Evolutionary conservation across 2,113 vertebrate genomes (phyloP), one percentile per base, ranked within the genome.

Genomic region (Carettochelys insculpta): DNA sequence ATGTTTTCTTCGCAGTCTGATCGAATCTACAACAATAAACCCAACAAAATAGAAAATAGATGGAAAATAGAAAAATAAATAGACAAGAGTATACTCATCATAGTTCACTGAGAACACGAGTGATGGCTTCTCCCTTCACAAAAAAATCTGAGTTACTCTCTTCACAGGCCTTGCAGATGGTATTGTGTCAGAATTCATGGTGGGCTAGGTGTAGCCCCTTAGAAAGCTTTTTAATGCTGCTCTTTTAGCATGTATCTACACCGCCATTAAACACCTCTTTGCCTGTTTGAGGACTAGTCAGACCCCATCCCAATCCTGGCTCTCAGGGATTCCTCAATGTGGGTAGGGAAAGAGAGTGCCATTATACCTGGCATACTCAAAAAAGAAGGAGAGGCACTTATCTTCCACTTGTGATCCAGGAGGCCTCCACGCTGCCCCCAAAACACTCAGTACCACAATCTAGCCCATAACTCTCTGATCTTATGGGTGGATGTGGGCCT

Each of bases 1-100:
- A 96, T 91, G 4, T 88, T 93, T 14, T 81, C 92, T 58, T 98
- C 98, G 77, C 98, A 98, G 78, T 99, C 99, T 34, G 99, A 99
- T 85, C 97, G 98, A 82, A 99, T 99, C 99, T 99, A 80, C 31
- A 97, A 24, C 47, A 89, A 56, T 52, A 79, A 8, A 75, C 13
- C n/a, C n/a, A n/a, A n/a, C n/a, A n/a, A n/a, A n/a, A n/a, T n/a
- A n/a, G n/a, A n/a, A n/a, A n/a, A n/a, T n/a, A n/a, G n/a, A n/a
- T n/a, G n/a, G n/a, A n/a, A n/a, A n/a, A n/a, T n/a, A n/a, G n/a
- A n/a, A n/a, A n/a, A n/a, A n/a, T n/a, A 47, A 61, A 77, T 31
- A 78, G 85, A 11, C 93, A 48, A 71, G 41, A 68, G 43, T 19
- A 77, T 43, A 83, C 83, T 93, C n/a, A 61, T 95, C 20, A 3